Percentiles rank a stretch among this genome's conserved stretches.
These are phyloP conservation scores for Lemur catta DNA, from an alignment of 2,797 vertebrate genomes.

Conservation along the genomic window DNA sequence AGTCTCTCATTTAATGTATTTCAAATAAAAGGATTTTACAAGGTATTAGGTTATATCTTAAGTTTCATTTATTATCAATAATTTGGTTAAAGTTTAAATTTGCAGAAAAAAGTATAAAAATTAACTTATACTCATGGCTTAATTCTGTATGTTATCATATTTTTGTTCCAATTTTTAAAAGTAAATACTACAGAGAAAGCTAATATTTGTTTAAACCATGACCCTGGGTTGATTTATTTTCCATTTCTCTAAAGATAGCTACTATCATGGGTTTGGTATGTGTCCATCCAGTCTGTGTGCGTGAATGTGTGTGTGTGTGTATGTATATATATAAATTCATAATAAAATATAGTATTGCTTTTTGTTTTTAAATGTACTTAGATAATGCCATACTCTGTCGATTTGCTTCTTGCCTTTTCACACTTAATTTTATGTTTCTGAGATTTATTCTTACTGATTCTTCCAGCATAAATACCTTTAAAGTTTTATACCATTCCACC, in stretches of 20 bases:
- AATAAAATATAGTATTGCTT: background rate
- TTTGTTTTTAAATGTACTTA: background rate
- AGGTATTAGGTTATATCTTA: background rate
- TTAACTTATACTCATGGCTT: background rate
- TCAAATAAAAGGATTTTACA: background rate
- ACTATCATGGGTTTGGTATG: background rate
- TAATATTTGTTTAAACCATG: background rate
- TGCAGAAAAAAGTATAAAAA: background rate
- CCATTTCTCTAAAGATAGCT: background rate
- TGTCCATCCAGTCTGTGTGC: background rate
- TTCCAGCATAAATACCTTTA: background rate
- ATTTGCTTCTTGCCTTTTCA: background rate
- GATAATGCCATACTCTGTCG: background rate
- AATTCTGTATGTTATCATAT: background rate
- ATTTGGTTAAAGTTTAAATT: conserved; percentile 11
- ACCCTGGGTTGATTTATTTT: background rate
- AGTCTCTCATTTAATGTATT: background rate
- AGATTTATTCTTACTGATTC: background rate
- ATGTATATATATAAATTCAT: background rate
- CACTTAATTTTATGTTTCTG: background rate
- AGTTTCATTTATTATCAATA: conserved; percentile 16
- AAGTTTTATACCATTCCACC: background rate
- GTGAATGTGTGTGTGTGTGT: background rate
- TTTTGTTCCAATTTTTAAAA: background rate
- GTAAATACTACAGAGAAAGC: background rate